phyloP scores from a whole-genome alignment of 2,888 invertebrate species.

The Tipula vernalis region DNA sequence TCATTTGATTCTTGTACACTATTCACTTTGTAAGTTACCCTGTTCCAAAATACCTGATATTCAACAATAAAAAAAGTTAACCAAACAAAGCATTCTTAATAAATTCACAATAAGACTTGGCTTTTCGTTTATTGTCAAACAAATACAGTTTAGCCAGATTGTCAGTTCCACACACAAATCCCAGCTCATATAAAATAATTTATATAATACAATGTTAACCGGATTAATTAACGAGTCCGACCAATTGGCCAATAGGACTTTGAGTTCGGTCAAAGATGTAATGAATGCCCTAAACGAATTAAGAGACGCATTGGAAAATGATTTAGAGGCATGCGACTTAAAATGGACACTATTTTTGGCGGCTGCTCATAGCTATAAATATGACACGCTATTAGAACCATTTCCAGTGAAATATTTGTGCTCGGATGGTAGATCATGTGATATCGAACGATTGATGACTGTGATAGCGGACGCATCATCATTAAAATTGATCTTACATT shows the following conservation, averaged over 20 bases:
- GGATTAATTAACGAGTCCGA: neutral
- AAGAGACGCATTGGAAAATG: conserved; percentile 35
- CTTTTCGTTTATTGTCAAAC: neutral
- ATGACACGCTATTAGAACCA: conserved; percentile 59
- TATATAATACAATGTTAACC: neutral
- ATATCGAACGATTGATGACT: conserved; percentile 41
- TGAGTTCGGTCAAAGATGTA: neutral
- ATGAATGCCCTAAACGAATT: conserved; percentile 14
- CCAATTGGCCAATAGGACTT: neutral
- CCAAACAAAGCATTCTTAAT: neutral
- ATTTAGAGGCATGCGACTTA: conserved; percentile 51
- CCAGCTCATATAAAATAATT: neutral
- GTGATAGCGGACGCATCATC: conserved; percentile 45
- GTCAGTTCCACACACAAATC: neutral
- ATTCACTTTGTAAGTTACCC: neutral
- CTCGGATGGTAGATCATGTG: conserved; percentile 48
- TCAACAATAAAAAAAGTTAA: neutral
- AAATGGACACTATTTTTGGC: conserved; percentile 68
- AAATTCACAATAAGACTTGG: neutral
- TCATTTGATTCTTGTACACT: neutral
- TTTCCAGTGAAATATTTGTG: conserved; percentile 55
- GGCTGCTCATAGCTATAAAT: conserved; percentile 63
- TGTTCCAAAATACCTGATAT: neutral
- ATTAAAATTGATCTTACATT: conserved; percentile 27
- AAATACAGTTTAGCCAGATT: neutral